phyloP scores from a whole-genome alignment of 1,140 invertebrate genomes.

The Carposina sasakii region DNA sequence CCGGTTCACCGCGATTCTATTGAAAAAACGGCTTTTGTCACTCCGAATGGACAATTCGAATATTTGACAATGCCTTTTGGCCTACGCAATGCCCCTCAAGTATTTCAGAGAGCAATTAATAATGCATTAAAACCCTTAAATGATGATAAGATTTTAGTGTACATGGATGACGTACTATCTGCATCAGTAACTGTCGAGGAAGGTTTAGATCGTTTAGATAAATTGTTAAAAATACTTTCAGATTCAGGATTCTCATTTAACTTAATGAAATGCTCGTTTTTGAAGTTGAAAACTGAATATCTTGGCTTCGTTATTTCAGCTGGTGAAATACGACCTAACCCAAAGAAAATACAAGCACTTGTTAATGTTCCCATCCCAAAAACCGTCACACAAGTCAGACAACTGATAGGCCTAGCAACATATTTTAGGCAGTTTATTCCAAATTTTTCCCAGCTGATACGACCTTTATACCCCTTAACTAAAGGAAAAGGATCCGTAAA shows the following conservation, averaged over 20 bases:
- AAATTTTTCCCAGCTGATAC: too few species aligned
- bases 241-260: constrained; percentile 30
- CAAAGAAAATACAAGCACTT: too few species aligned
- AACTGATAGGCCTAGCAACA: too few species aligned
- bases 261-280: constrained; percentile 29
- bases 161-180: constrained; percentile 28
- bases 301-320: constrained; percentile 15
- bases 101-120: constrained; percentile 40
- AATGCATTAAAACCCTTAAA: constrained; percentile 11
- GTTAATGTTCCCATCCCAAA: too few species aligned
- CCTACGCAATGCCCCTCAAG: constrained; percentile 19
- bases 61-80: constrained; percentile 34
- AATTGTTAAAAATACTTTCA: constrained; percentile 14
- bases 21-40: constrained; percentile 37
- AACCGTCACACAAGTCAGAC: too few species aligned
- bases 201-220: constrained; percentile 19
- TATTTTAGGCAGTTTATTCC: too few species aligned
- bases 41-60: constrained; percentile 38
- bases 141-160: constrained; percentile 12
- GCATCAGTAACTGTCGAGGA: constrained; percentile 19
- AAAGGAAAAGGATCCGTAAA: too few species aligned
- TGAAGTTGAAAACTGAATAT: constrained; percentile 25
- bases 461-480: too few species aligned
- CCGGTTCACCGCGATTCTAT: constrained; percentile 26
- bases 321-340: too few species aligned